Evolutionary conservation across 2,888 invertebrate species (phyloP), one percentile per base, ranked within the genome.

Genomic region (Priocnemis perturbator): DNA sequence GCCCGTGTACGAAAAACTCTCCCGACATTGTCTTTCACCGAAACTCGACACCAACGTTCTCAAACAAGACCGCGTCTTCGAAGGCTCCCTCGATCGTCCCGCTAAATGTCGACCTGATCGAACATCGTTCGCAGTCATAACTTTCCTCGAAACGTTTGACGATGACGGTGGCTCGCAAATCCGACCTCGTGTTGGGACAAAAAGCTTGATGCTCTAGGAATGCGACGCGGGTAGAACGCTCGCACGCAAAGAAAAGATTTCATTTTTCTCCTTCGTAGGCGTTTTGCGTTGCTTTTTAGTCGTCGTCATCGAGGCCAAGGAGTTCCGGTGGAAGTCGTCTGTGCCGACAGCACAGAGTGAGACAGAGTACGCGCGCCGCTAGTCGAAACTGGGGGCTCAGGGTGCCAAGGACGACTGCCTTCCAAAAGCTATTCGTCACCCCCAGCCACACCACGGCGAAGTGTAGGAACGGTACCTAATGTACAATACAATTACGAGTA

Each of bases 391-490:
- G 97, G 55, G 97, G 96, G 89, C 97, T 98, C 90, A 98, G 92
- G 71, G 95, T 93, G 79, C 96, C 92, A 88, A 98, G 93, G 82
- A 98, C 95, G 74, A 98, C 91, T 76, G 97, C 95, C 90, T 98
- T 98, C 96, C 98, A 98, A 90, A 97, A 96, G 59, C 97, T 97
- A 90, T 98, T 98, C 79, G 97, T 91, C 82, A 98, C 94, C 58
- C 98, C 98, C 82, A 98, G 91, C 98, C 98, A 98, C 64, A 98
- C 95, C 78, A 98, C 94, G 75, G 95, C 95, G 88, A 98, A 98
- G 90, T 97, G 96, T 78, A 98, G 91, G 91, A 95, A 94, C 83
- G 96, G 95, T 85, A 95, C 92, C 90, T 95, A 21, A 0, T 37
- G 37, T 37, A 11, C 37, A 37, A 37, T 11, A 26, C 37, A 44